Evolutionary conservation across 2,113 vertebrate species (phyloP), one percentile per base, ranked within the genome.

Genomic region (Dicerorhinus sumatrensis): DNA sequence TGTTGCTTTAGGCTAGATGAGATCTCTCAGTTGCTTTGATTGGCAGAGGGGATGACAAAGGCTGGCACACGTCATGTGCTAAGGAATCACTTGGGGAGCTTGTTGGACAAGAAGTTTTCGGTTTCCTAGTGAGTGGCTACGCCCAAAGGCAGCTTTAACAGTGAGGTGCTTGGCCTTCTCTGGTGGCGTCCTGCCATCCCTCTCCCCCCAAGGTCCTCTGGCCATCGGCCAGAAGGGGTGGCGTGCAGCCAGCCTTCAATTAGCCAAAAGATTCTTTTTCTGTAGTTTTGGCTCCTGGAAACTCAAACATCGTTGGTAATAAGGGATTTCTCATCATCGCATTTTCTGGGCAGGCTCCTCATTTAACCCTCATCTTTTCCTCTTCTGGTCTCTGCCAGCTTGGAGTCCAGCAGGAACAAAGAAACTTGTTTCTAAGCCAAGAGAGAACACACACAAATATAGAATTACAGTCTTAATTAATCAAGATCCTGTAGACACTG

Each of bases 81-180:
- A 70, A 96, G 92, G 84, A 97, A 75, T 95, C 96, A 25, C 84
- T 92, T 42, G 93, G 88, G 93, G 94, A 96, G 33, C 79, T 69
- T 83, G 73, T 60, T 93, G 87, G 75, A 90, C 83, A 36, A 48
- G 70, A 89, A 67, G 70, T 56, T 95, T 96, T 92, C 83, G 58
- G 91, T 97, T 98, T 97, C 93, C 70, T 29, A 72, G 91, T 92
- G 92, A 96, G 87, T 93, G 88, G 89, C 83, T 97, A 84, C 21
- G 92, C 80, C 96, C 96, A 70, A 58, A 94, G 84, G 90, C 93
- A 67, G 92, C 58, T 29, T 90, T 83, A 88, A 70, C 77, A 62
- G 11, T 29, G n/a, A 60, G 87, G 76, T 67, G 87, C 91, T 14
- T 81, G 96, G 92, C 94, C 88, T 97, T 94, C 92, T 96, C 31